phyloP scores from a whole-genome alignment of 2,797 vertebrate genomes.

The Borostomias antarcticus region DNA sequence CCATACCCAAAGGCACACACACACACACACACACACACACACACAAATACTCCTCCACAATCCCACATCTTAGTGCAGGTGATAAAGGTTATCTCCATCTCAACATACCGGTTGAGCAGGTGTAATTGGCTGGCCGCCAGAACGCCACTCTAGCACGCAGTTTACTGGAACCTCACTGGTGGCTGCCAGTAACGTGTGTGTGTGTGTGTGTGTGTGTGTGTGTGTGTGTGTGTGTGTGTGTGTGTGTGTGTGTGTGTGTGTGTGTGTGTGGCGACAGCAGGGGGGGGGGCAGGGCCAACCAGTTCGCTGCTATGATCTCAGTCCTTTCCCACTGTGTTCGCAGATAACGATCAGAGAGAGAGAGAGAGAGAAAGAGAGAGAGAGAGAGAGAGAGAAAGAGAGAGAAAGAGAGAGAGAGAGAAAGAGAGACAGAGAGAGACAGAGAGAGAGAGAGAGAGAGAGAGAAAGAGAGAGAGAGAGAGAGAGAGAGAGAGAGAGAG shows the following conservation, averaged over 20 bases:
- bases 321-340: conserved; percentile 25
- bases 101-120: conserved; percentile 65
- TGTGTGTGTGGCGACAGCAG: too few species aligned
- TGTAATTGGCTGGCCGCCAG: conserved; percentile 49
- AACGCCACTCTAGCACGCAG: conserved; percentile 51
- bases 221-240: too few species aligned
- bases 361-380: neutral
- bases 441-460: neutral
- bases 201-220: too few species aligned
- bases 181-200: conserved; percentile 56
- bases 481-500: neutral
- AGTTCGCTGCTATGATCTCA: conserved; percentile 41
- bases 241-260: too few species aligned
- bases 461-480: neutral
- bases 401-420: conserved; percentile 10
- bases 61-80: neutral
- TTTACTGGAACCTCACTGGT: conserved; percentile 60
- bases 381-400: neutral
- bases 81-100: conserved; percentile 33
- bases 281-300: conserved; percentile 31
- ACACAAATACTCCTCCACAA: conserved; percentile 3
- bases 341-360: conserved; percentile 3
- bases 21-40: neutral
- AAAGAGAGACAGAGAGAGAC: too few species aligned
- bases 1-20: neutral